Base-by-base conservation (phyloP, 2,113 vertebrate species). In the Rhodinocichla rosea region DNA sequence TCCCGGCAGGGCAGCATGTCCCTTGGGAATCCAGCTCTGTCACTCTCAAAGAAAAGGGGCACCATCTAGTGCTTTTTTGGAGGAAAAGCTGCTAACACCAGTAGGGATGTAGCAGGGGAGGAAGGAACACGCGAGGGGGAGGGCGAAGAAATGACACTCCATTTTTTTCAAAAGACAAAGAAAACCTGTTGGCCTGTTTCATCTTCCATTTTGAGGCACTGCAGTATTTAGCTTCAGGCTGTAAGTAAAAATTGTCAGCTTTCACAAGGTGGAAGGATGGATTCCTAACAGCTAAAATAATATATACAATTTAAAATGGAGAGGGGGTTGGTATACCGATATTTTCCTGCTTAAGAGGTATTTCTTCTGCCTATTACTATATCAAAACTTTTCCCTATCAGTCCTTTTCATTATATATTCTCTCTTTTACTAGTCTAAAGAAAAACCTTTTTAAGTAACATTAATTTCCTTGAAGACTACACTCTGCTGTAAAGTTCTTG, bases 61-160 rank as follows among this genome's bases (percentile, higher is more conserved):
- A 99, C 99, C 99, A 99, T 98, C 99, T 99, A 99, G 98, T 99
- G 99, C 98, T 98, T 98, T 98, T 97, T 96, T 94, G 91, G 94
- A 96, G 99, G 98, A 99, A 99, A 98, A 97, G 97, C 98, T 98
- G 84, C 91, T 94, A 40, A 77, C 37, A 32, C 69, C 47, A 33
- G 33, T 4, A 40, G 74, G 83, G 84, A 84, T 79, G 28, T 33
- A 83, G 62, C 4, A 30, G 89, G 60, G 16, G 68, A n/a, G 21
- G 44, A 9, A 24, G 68, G 86, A 77, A 91, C 39, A 26, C 24
- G 57, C 3, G 1, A 78, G 32, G 65, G 86, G 96, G 79, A 96
- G 92, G 70, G 42, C 91, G 80, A 69, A 92, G 88, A 94, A 96
- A 94, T 89, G 87, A 97, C 92, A 87, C 50, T 91, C 80, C 39